Conservation (phyloP, 1,140 invertebrate genomes). For the Leptopilina boulardi region DNA sequence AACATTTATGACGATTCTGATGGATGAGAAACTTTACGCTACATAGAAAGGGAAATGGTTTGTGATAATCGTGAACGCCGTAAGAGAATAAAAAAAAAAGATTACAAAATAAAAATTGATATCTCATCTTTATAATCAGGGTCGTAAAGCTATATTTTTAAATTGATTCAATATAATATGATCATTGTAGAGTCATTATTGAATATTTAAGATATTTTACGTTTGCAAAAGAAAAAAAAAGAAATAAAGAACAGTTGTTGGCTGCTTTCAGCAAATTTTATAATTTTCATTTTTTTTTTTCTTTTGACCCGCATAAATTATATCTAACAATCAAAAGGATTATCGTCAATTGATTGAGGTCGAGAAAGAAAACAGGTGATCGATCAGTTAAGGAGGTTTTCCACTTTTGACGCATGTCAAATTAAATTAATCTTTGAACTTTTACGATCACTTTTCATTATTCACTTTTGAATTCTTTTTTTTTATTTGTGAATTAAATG, state of each 20-base stretch:
- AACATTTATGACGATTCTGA: neutral
- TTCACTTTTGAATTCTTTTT: neutral
- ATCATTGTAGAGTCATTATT: neutral
- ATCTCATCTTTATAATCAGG: constrained; percentile 19
- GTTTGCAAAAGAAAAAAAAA: neutral
- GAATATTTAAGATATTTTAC: neutral
- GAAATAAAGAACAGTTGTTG: neutral
- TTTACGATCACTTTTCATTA: neutral
- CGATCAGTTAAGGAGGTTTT: constrained; percentile 1
- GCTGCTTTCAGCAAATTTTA: neutral
- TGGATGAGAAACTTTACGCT: neutral
- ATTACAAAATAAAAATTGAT: neutral
- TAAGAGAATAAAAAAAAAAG: neutral
- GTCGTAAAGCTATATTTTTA: neutral
- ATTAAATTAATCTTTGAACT: neutral
- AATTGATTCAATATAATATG: neutral
- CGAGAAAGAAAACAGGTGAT: neutral
- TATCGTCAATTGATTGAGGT: neutral
- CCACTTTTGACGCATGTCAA: neutral
- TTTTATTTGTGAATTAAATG: too few relatives aligned
- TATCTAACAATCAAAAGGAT: neutral
- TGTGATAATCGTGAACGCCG: neutral
- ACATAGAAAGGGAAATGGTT: neutral
- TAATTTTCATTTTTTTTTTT: neutral
- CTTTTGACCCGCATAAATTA: neutral